phyloP scores from a whole-genome alignment of 2,888 invertebrate species.

The Hypomecis atomaria region DNA sequence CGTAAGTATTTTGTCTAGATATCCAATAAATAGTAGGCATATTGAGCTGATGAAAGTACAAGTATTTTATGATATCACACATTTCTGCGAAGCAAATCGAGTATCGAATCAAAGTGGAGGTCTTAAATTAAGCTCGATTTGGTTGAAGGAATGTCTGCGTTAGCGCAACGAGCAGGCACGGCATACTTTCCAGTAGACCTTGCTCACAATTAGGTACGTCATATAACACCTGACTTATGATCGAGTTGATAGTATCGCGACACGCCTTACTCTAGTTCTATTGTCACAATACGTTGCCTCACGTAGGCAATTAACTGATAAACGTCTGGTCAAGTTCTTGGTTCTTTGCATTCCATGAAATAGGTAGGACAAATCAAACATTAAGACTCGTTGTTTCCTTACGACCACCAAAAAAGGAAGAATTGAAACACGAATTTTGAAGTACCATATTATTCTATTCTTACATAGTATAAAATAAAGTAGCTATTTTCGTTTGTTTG shows the following conservation, averaged over 20 bases:
- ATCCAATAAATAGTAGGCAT: too few relatives aligned
- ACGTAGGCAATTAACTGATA: constrained; percentile 23
- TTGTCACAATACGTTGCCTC: constrained; percentile 41
- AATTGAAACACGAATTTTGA: too few relatives aligned
- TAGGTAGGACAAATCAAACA: not conserved
- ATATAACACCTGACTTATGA: constrained; percentile 51
- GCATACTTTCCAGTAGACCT: constrained; percentile 71
- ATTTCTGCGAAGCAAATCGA: not conserved
- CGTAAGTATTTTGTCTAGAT: constrained; percentile 2
- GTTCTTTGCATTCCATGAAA: not conserved
- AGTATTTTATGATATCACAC: too few relatives aligned
- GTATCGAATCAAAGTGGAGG: constrained; percentile 23
- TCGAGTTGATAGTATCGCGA: constrained; percentile 48
- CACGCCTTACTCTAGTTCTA: constrained; percentile 51
- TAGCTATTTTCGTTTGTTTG: too few relatives aligned
- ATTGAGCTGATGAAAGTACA: too few relatives aligned
- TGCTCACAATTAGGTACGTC: constrained; percentile 44
- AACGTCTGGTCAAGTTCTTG: constrained; percentile 20
- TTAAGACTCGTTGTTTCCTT: not conserved
- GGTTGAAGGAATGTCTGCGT: constrained; percentile 52
- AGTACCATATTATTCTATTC: too few relatives aligned
- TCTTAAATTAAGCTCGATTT: constrained; percentile 45
- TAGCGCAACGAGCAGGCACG: constrained; percentile 56
- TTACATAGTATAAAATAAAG: too few relatives aligned
- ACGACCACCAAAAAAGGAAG: too few relatives aligned